Evolutionary conservation across 35 echinoderm and acorn worm species (phyloP).

Genomic region (Acanthaster planci): DNA sequence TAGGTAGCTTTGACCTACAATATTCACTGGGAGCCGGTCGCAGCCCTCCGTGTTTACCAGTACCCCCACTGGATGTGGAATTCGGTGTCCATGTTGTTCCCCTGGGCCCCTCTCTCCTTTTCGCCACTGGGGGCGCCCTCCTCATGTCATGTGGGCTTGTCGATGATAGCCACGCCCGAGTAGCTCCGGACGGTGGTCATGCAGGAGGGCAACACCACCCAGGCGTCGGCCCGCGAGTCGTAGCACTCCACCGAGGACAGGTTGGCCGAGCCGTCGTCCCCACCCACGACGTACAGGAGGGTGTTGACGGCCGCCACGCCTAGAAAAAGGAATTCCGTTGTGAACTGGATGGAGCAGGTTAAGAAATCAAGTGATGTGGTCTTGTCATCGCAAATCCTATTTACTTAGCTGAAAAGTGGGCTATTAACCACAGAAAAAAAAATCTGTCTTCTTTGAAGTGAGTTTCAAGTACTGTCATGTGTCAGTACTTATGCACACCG

Average conservation of each 20-base stretch:
- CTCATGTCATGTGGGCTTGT: slow-evolving; percentile 65
- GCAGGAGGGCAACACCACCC: slow-evolving; percentile 64
- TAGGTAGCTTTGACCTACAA: too few species aligned
- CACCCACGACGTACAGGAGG: slow-evolving; percentile 81
- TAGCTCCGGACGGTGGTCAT: slow-evolving; percentile 96
- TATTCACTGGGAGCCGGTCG: too few species aligned
- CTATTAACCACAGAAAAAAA: too few species aligned
- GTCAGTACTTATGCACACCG: too few species aligned
- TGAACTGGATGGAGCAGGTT: neutral
- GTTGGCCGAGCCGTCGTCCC: slow-evolving; percentile 96
- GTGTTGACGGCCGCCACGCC: slow-evolving; percentile 94
- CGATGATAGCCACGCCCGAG: slow-evolving; percentile 91
- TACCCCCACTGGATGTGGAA: slow-evolving; percentile 23
- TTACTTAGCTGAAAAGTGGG: too few species aligned
- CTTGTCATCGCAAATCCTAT: neutral
- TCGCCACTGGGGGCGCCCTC: neutral
- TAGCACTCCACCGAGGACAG: slow-evolving; percentile 94
- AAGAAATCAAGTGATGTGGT: neutral
- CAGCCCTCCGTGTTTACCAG: neutral
- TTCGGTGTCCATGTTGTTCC: neutral
- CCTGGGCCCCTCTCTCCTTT: neutral
- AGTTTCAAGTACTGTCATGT: too few species aligned
- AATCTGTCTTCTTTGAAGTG: too few species aligned
- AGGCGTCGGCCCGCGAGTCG: slow-evolving; percentile 75
- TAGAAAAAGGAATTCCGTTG: slow-evolving; percentile 1